phyloP scores from a whole-genome alignment of 2,888 invertebrate species.

The Octonoba sinensis region DNA sequence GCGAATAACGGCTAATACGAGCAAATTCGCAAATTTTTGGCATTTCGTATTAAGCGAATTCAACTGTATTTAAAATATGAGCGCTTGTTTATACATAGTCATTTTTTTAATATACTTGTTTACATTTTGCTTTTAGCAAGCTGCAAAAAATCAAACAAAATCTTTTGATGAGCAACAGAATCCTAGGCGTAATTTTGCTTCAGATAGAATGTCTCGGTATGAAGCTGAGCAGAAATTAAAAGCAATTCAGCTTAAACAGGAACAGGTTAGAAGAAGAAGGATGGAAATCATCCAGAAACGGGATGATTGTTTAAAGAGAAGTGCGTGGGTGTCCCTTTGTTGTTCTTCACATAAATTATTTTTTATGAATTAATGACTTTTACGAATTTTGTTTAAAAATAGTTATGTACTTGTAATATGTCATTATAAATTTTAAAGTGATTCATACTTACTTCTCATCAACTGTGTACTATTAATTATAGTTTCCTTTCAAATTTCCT shows the following conservation, averaged over 20 bases:
- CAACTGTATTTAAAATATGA: too few relatives aligned
- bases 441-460: neutral
- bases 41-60: too few relatives aligned
- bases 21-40: too few relatives aligned
- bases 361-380: neutral
- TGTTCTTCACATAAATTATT: neutral
- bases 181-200: constrained; percentile 33
- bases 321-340: constrained; percentile 63
- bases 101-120: neutral
- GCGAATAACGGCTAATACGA: too few relatives aligned
- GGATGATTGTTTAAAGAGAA: constrained; percentile 59
- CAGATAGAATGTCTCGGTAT: constrained; percentile 57
- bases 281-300: constrained; percentile 57
- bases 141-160: constrained; percentile 52
- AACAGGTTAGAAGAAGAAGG: constrained; percentile 50
- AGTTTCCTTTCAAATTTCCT: too few relatives aligned
- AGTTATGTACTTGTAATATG: neutral
- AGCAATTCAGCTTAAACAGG: constrained; percentile 53
- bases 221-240: constrained; percentile 57
- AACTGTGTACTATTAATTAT: neutral
- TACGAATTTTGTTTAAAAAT: neutral
- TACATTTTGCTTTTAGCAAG: constrained; percentile 33
- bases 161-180: constrained; percentile 47
- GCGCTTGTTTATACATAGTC: too few relatives aligned
- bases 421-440: neutral